Base-by-base conservation (phyloP, 2,797 vertebrate species). In the Sebastolobus alascanus region DNA sequence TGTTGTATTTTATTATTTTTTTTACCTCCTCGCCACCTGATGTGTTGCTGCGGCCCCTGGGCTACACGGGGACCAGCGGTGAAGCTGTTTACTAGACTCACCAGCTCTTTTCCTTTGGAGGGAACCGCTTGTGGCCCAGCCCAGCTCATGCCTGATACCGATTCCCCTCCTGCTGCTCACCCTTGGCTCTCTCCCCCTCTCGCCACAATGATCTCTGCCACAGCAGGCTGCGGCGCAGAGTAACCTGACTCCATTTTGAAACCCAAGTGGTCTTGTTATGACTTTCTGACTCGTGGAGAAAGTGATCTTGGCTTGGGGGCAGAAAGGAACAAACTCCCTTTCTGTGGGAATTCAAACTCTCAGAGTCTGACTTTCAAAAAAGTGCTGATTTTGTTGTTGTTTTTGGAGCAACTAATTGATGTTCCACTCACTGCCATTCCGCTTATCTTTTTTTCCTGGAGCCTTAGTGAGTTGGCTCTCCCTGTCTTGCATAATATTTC, bases 241-340 rank as follows among this genome's bases (percentile, higher is more conserved):
- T 84, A 88, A 93, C 85, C 82, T 4, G 59, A 89, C 89, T 88
- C 89, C 92, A 89, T 92, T 91, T 94, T 91, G 90, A 87, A 90
- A 89, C 84, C 87, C 74, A 77, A 89, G 79, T 74, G 55, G 69
- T 70, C 79, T 77, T 88, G 82, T 91, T 91, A 79, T 87, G 89
- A 86, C 90, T 89, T 80, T 84, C 63, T 80, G 81, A 79, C 76
- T 85, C 0, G 20, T 63, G 58, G 79, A 77, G 80, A 87, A 86
- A 78, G 75, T 79, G 78, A 87, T 83, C 80, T 74, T 56, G 56
- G 73, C 71, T 68, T 4, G 11, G 58, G 50, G 73, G 43, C 54
- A 46, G 63, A 76, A 52, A 37, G 65, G 70, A 69, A 83, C 77
- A 68, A 50, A 67, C 60, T 76, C 2, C 2, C 43, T 56, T 37